These are phyloP conservation scores for Colius striatus DNA, from an alignment of 2,113 vertebrate species.

Conservation along the genomic window DNA sequence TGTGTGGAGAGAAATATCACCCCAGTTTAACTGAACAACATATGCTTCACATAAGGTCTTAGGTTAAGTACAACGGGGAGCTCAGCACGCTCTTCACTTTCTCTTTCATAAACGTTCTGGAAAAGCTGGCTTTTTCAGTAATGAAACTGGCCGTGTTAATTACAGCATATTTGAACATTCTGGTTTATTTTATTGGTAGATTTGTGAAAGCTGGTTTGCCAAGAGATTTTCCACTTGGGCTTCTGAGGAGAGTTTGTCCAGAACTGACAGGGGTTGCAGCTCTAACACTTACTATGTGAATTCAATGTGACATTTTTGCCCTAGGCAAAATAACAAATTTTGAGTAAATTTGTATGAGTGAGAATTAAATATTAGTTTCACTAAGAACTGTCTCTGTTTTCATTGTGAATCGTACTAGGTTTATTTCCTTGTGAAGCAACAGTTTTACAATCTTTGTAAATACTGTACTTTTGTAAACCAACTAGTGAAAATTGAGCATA, in stretches of 20 bases:
- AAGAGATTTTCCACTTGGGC: neutral
- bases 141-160: neutral
- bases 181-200: neutral
- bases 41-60: fast-evolving
- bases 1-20: neutral
- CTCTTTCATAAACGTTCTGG: neutral
- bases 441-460: neutral
- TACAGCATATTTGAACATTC: neutral
- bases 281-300: neutral
- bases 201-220: neutral
- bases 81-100: neutral
- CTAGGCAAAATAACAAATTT: slow-evolving; percentile 18
- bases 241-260: neutral
- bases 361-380: neutral
- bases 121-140: neutral
- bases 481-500: neutral
- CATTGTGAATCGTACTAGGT: neutral
- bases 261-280: neutral
- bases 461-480: neutral
- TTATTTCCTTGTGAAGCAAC: neutral
- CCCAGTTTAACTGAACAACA: fast-evolving
- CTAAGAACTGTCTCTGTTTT: neutral
- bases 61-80: neutral
- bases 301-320: neutral
- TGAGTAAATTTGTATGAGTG: neutral